Percentiles rank a stretch among this genome's conserved stretches.
phyloP scores from a whole-genome alignment of 2,113 vertebrate genomes.

The Cavia porcellus region DNA sequence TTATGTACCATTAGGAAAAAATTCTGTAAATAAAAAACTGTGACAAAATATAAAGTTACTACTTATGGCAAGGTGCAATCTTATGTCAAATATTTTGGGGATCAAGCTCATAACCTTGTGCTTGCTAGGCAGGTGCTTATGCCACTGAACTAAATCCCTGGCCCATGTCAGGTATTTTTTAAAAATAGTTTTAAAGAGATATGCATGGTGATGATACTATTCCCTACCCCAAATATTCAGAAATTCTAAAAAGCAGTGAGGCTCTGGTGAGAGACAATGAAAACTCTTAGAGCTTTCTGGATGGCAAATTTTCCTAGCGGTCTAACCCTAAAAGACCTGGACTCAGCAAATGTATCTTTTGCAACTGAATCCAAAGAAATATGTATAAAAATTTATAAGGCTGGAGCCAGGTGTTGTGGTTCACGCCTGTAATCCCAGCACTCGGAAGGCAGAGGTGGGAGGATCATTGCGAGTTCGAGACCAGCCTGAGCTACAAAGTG shows the following conservation, averaged over 20 bases:
- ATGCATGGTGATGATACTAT: background rate
- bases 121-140: too few species aligned
- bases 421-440: too few species aligned
- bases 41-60: background rate
- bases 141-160: too few species aligned
- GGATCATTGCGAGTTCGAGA: too few species aligned
- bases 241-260: background rate
- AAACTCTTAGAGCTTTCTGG: background rate
- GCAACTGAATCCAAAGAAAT: background rate
- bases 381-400: background rate
- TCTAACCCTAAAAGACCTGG: background rate
- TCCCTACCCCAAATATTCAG: background rate
- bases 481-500: too few species aligned
- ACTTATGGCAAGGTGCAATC: background rate
- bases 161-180: background rate
- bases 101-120: too few species aligned
- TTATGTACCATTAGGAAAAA: background rate
- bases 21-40: background rate
- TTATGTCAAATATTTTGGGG: background rate
- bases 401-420: too few species aligned
- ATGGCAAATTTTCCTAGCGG: background rate
- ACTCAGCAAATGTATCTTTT: background rate
- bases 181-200: slow-evolving; percentile 31
- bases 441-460: too few species aligned
- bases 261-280: background rate